Evolutionary conservation across 2,888 invertebrate species (phyloP).

Genomic region (Drosophila fulvimacula): DNA sequence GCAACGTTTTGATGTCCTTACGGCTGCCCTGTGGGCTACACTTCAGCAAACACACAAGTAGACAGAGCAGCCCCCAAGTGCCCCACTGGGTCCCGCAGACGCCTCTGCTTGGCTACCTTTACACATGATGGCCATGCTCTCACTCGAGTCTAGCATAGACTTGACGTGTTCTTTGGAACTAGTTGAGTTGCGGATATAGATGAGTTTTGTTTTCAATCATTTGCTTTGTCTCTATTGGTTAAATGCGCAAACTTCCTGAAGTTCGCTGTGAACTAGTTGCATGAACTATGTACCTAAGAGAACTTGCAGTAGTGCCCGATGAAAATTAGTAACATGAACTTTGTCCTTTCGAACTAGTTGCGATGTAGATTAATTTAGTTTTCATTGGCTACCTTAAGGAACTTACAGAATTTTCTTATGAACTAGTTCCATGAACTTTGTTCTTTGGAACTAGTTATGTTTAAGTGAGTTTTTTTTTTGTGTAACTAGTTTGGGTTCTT

Average conservation of each 20-base stretch:
- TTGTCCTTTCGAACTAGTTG: background rate
- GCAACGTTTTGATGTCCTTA: conserved; percentile 39
- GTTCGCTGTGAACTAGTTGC: background rate
- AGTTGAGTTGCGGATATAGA: background rate
- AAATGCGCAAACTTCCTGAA: background rate
- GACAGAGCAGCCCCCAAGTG: conserved; percentile 18
- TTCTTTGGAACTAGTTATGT: background rate
- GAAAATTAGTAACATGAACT: background rate
- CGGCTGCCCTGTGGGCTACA: conserved; percentile 64
- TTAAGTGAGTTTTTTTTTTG: no score
- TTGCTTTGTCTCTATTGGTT: background rate
- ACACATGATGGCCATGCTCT: conserved; percentile 17
- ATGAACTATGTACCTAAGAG: background rate
- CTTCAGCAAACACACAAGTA: conserved; percentile 28
- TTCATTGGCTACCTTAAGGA: no score
- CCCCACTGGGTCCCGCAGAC: conserved; percentile 14
- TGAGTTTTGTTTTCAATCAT: background rate
- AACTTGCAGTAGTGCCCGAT: no score
- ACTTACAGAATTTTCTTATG: no score
- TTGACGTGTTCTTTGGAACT: conserved; percentile 1
- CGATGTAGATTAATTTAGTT: no score
- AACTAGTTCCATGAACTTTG: no score
- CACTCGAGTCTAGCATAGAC: conserved; percentile 1
- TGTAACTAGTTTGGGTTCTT: no score
- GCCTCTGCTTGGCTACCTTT: conserved; percentile 44